Conservation (phyloP, 2,888 invertebrate genomes). For the Hirtodrosophila alboralis region DNA sequence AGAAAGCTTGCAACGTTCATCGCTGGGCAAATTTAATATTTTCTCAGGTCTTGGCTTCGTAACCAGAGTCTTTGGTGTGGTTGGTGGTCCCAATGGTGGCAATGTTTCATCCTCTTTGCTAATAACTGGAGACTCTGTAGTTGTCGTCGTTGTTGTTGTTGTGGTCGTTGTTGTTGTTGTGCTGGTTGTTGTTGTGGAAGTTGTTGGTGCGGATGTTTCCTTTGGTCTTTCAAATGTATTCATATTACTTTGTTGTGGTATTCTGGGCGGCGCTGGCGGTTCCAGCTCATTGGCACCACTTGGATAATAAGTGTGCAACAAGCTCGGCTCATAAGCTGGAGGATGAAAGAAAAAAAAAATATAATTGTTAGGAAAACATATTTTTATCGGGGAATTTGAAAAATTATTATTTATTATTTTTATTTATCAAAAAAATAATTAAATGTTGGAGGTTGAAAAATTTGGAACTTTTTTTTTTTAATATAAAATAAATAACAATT, state of each 20-base stretch:
- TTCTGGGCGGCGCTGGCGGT: slow-evolving; percentile 24
- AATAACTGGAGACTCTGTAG: slow-evolving; percentile 35
- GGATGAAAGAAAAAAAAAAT: background rate
- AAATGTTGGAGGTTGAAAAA: too few species aligned
- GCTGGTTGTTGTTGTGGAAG: slow-evolving; percentile 70
- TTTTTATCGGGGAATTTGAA: too few species aligned
- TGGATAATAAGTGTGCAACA: slow-evolving; percentile 78
- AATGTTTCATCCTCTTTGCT: slow-evolving; percentile 30
- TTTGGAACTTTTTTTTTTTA: too few species aligned
- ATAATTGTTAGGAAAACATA: too few species aligned
- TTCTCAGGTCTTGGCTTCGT: slow-evolving; percentile 45
- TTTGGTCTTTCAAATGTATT: background rate
- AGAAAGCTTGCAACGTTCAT: slow-evolving; percentile 81
- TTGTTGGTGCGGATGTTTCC: slow-evolving; percentile 51
- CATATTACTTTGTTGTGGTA: too few species aligned
- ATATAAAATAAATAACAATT: too few species aligned
- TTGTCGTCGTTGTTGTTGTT: slow-evolving; percentile 56
- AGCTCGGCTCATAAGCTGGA: slow-evolving; percentile 78
- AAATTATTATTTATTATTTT: too few species aligned
- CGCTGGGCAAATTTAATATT: slow-evolving; percentile 75
- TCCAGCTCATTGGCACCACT: slow-evolving; percentile 67
- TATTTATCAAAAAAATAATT: too few species aligned
- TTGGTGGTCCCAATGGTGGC: slow-evolving; percentile 42
- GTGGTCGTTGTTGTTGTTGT: slow-evolving; percentile 74
- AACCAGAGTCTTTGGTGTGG: slow-evolving; percentile 34